phyloP scores from a whole-genome alignment of 2,113 vertebrate genomes.

The Naja naja region DNA sequence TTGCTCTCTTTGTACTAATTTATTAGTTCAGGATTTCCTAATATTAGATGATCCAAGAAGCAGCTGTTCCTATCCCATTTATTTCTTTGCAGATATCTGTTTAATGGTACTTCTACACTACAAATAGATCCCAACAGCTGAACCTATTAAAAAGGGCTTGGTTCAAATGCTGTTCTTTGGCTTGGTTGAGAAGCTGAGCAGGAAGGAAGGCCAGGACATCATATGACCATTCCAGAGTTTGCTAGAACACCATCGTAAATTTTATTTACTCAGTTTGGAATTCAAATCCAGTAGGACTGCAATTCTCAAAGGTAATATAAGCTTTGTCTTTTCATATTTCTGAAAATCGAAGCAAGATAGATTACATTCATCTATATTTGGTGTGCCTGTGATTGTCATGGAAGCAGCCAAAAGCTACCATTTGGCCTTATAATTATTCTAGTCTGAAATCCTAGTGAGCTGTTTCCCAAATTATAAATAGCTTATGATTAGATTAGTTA shows the following conservation, averaged over 20 bases:
- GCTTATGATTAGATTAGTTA: not conserved
- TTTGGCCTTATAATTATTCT: not conserved
- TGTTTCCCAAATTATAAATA: not conserved
- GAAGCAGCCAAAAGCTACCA: not conserved
- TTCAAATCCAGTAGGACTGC: too few relatives aligned
- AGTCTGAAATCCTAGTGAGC: not conserved
- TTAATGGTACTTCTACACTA: not conserved
- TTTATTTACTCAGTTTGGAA: not conserved
- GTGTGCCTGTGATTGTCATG: not conserved
- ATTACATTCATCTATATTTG: not conserved
- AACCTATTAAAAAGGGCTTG: not conserved
- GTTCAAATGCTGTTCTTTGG: not conserved
- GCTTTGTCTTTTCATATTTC: not conserved
- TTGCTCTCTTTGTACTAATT: slow-evolving; percentile 47
- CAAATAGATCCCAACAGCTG: not conserved
- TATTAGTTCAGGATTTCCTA: slow-evolving; percentile 41
- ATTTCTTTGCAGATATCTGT: slow-evolving; percentile 20
- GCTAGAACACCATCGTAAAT: not conserved
- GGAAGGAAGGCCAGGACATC: not conserved
- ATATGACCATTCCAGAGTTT: not conserved
- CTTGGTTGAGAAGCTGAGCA: not conserved
- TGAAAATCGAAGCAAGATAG: not conserved
- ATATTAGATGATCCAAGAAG: slow-evolving; percentile 28
- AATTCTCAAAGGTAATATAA: not conserved
- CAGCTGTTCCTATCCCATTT: slow-evolving; percentile 15